Evolutionary conservation across 1,140 invertebrate species (phyloP).

Genomic region (Thaumatotibia leucotreta): DNA sequence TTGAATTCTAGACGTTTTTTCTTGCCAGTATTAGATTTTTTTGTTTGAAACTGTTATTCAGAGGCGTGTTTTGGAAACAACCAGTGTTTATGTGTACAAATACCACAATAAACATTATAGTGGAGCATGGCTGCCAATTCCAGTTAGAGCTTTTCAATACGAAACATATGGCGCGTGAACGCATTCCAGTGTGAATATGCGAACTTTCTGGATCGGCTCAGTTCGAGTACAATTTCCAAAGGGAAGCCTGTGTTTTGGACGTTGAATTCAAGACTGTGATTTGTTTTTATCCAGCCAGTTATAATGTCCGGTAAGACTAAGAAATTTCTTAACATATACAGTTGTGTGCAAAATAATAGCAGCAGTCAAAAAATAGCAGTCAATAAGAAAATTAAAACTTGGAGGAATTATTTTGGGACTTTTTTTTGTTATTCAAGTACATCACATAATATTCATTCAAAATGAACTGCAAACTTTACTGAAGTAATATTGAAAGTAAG

Average conservation of each 20-base stretch:
- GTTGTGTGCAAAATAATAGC: too few relatives aligned
- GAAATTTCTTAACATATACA: too few relatives aligned
- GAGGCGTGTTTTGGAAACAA: not conserved
- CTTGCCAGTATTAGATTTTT: not conserved
- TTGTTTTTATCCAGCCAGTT: not conserved
- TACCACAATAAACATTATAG: constrained; percentile 2
- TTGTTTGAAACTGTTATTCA: not conserved
- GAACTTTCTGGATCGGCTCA: constrained; percentile 43
- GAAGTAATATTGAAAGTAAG: too few relatives aligned
- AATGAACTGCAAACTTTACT: too few relatives aligned
- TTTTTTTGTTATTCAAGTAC: too few relatives aligned
- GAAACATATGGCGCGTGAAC: constrained; percentile 53
- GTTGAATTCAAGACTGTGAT: not conserved
- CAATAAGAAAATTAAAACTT: too few relatives aligned
- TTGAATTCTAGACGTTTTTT: not conserved
- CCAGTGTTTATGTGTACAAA: not conserved
- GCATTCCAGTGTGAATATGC: constrained; percentile 32
- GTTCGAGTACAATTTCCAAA: constrained; percentile 32
- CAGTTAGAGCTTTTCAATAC: constrained; percentile 26
- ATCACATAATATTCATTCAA: too few relatives aligned
- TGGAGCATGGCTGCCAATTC: not conserved
- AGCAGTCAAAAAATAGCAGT: too few relatives aligned
- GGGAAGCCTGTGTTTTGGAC: constrained; percentile 26
- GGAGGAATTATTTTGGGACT: too few relatives aligned
- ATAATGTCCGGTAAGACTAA: constrained; percentile 7